Evolutionary conservation across 2,797 vertebrate genomes (phyloP).

Genomic region (Brotula barbata): DNA sequence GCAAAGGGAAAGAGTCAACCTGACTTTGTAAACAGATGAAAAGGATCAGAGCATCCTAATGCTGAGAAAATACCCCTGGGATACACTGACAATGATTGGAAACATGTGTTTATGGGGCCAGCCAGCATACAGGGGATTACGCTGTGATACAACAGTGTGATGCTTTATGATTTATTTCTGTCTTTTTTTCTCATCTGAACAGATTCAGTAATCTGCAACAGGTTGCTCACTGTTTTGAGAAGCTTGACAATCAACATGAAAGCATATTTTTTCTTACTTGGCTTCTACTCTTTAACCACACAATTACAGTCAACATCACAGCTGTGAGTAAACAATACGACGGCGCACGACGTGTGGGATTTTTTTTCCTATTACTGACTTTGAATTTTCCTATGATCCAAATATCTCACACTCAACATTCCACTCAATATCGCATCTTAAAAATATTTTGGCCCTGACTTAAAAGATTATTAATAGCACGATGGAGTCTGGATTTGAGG

Average conservation of each 20-base stretch:
- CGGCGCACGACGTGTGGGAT: too few species aligned
- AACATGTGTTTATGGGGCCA: slow-evolving; percentile 65
- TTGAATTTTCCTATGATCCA: neutral
- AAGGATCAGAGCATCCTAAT: slow-evolving; percentile 54
- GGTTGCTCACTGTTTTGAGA: slow-evolving; percentile 47
- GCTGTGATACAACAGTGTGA: slow-evolving; percentile 52
- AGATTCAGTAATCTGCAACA: slow-evolving; percentile 59
- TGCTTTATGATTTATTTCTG: slow-evolving; percentile 40
- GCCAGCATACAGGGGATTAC: slow-evolving; percentile 55
- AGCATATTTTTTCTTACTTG: slow-evolving; percentile 16
- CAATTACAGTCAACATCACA: neutral
- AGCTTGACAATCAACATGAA: slow-evolving; percentile 36
- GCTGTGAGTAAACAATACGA: too few species aligned
- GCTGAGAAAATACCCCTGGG: slow-evolving; percentile 66
- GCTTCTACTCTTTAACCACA: slow-evolving; percentile 27
- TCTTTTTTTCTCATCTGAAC: slow-evolving; percentile 26
- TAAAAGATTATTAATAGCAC: slow-evolving; percentile 5
- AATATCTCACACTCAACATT: neutral
- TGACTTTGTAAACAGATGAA: slow-evolving; percentile 58
- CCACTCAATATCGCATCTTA: neutral
- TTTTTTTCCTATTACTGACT: neutral
- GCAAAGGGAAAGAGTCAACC: slow-evolving; percentile 28
- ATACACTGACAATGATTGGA: slow-evolving; percentile 68
- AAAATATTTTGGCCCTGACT: neutral
- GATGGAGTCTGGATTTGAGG: slow-evolving; percentile 41